These are phyloP conservation scores for Limnothrissa miodon DNA, from an alignment of 2,113 vertebrate genomes.

Conservation along the genomic window DNA sequence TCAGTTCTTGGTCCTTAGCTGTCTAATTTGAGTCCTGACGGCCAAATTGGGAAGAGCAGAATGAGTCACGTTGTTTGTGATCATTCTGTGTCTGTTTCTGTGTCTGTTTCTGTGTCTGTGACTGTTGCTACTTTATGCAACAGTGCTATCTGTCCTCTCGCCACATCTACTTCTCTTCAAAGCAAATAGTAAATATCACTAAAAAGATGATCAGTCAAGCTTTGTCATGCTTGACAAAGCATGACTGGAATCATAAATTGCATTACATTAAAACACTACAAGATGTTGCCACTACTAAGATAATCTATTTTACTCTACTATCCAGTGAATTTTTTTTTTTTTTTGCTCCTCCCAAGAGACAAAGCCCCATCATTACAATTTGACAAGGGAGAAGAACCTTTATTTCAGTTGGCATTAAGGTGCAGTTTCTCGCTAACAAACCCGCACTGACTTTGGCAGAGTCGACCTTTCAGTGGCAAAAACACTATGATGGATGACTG, in stretches of 20 bases:
- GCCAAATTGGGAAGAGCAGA: not conserved
- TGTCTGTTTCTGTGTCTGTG: slow-evolving; percentile 15
- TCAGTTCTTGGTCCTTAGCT: not conserved
- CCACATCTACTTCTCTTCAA: not conserved
- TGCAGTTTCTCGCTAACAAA: not conserved
- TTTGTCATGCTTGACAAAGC: no score
- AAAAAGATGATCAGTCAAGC: no score
- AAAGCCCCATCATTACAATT: not conserved
- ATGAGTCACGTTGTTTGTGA: no score
- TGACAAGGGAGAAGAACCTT: not conserved
- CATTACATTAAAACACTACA: not conserved
- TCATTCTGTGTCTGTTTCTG: no score
- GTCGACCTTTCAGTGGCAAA: slow-evolving; percentile 38
- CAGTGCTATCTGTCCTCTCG: not conserved
- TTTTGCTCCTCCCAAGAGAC: not conserved
- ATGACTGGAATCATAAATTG: not conserved
- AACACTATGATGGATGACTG: slow-evolving; percentile 35
- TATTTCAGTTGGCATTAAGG: not conserved
- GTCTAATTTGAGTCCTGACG: not conserved
- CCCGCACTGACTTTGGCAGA: slow-evolving; percentile 35
- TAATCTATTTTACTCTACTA: no score
- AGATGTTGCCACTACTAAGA: not conserved
- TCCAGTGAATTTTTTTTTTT: no score
- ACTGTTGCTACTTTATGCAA: slow-evolving; percentile 1
- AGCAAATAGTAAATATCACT: not conserved